These are phyloP conservation scores for Brachyhypopomus gauderio DNA, from an alignment of 2,113 vertebrate species.

Conservation along the genomic window DNA sequence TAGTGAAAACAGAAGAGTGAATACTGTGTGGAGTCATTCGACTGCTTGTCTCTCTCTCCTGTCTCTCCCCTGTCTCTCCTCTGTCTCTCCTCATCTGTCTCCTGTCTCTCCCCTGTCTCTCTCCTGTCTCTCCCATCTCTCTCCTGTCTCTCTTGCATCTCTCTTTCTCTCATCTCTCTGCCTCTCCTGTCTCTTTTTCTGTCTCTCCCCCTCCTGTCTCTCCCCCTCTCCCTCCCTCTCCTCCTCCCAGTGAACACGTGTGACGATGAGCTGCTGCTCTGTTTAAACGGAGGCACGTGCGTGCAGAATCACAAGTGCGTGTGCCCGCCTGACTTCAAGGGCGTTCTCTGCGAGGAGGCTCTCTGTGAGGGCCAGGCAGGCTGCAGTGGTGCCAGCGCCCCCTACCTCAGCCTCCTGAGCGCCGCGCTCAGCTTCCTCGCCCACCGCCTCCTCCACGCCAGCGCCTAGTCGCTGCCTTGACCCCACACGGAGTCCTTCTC, in stretches of 20 bases:
- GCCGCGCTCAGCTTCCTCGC: slow-evolving; percentile 69
- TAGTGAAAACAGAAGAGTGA: too few species aligned
- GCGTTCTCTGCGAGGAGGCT: slow-evolving; percentile 81
- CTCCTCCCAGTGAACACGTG: slow-evolving; percentile 81
- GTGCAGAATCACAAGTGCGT: slow-evolving; percentile 84
- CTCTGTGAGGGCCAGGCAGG: slow-evolving; percentile 66
- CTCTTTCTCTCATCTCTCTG: too few species aligned
- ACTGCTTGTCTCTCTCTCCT: too few species aligned
- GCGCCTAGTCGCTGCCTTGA: slow-evolving; percentile 35
- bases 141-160: too few species aligned
- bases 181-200: too few species aligned
- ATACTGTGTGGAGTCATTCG: too few species aligned
- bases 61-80: too few species aligned
- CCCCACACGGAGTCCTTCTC: slow-evolving; percentile 18
- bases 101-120: too few species aligned
- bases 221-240: not conserved
- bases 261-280: slow-evolving; percentile 79
- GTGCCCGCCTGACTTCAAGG: slow-evolving; percentile 80
- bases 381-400: slow-evolving; percentile 68
- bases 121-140: not conserved
- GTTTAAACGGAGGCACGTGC: slow-evolving; percentile 92
- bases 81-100: not conserved
- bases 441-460: slow-evolving; percentile 53
- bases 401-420: slow-evolving; percentile 60
- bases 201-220: too few species aligned